Percentiles rank a stretch among this genome's conserved stretches.
Conservation (phyloP, 2,797 vertebrate species). For the Sternotherus odoratus region DNA sequence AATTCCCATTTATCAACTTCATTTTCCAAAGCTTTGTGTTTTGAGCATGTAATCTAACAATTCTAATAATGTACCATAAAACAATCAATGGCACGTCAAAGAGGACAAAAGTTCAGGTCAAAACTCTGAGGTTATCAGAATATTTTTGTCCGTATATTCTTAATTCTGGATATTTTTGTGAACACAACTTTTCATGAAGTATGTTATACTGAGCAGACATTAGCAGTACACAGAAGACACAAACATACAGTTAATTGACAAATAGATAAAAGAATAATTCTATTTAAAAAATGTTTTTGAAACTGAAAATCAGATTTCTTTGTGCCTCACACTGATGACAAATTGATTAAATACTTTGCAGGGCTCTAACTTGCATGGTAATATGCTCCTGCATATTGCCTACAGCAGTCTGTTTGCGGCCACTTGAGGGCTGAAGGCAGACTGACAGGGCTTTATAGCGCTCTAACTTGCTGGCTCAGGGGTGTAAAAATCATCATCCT, state of each 20-base stretch:
- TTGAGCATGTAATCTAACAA: background rate
- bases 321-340: background rate
- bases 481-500: no score
- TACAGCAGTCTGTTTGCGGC: slow-evolving; percentile 63
- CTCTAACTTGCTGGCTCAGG: no score
- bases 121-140: background rate
- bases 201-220: background rate
- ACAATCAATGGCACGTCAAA: background rate
- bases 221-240: background rate
- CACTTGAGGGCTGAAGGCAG: slow-evolving; percentile 46
- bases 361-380: background rate
- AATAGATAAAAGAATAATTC: background rate
- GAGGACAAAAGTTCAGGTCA: background rate
- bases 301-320: slow-evolving; percentile 27
- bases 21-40: background rate
- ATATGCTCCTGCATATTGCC: slow-evolving; percentile 50
- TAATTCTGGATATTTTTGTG: background rate
- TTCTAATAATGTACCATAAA: background rate
- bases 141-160: background rate
- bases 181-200: background rate
- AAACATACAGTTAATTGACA: background rate
- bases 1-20: background rate
- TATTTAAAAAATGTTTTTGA: slow-evolving; percentile 10
- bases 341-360: slow-evolving; percentile 64
- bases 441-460: background rate